Base-by-base conservation (phyloP, 2,888 invertebrate genomes). In the Tribolium freemani region DNA sequence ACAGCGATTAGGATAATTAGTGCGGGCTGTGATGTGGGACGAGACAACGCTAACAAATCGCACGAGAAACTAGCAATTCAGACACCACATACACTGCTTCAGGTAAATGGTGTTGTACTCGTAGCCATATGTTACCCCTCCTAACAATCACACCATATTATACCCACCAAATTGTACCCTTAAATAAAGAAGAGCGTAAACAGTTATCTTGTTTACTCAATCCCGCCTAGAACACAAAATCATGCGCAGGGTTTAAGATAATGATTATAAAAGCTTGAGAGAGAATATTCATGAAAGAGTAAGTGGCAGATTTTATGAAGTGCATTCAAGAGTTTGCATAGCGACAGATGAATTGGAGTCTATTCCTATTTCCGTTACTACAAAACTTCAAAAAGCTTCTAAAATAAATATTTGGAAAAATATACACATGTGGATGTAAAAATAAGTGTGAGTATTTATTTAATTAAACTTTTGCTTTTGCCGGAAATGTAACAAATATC, bases 1-100 rank as follows among this genome's bases (percentile, higher is more conserved):
- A 75, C 73, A 64, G 60, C 74, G 75, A 76, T 73, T 75, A 74
- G 71, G 71, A 66, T 71, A 76, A 77, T 77, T 78, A 70, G 69
- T 70, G 69, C 20, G 54, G 5, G 8, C 16, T 66, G 58, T 69
- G 53, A 58, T 60, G 69, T 69, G 58, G 51, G 58, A 11, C 53
- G 11, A 60, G 50, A 51, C 30, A 20, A 57, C 38, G n/a, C 8
- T 3, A 5, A 38, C 38, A n/a, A n/a, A 6, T 38, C 8, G 5
- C 38, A 38, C 8, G 8, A 38, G 6, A 38, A 38, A 8, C n/a
- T n/a, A n/a, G 5, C n/a, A 38, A 38, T 38, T 38, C 8, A n/a
- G 1, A 38, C 38, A 38, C 38, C 8, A n/a, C 38, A 38, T 45
- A 45, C 58, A 20, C 58, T 21, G 20, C 10, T 45, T 8, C 45